Percentiles rank a stretch among this genome's conserved stretches.
Evolutionary conservation across 1,140 invertebrate genomes (phyloP).

Genomic region (Zaprionus capensis): DNA sequence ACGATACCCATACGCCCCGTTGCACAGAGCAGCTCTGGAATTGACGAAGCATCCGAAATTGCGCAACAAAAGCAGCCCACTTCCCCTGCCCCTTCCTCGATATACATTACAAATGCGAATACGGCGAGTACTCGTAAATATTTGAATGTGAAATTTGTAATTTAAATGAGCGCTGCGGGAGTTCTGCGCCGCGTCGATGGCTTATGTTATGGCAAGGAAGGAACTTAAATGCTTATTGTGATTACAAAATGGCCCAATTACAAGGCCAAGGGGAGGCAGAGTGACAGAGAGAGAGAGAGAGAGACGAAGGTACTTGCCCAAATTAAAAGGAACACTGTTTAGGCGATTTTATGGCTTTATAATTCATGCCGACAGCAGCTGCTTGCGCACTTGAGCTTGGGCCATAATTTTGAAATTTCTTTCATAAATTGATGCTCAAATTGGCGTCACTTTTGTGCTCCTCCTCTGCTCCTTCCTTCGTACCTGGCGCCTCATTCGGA

Average conservation of each 20-base stretch:
- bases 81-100: slow-evolving; percentile 13
- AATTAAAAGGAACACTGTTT: slow-evolving; percentile 36
- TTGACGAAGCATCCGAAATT: slow-evolving; percentile 28
- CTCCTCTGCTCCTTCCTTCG: slow-evolving; percentile 16
- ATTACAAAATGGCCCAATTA: slow-evolving; percentile 36
- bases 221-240: slow-evolving; percentile 45
- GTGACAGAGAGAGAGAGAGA: background rate
- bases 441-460: slow-evolving; percentile 48
- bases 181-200: background rate
- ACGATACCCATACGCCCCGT: slow-evolving; percentile 71
- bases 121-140: slow-evolving; percentile 28
- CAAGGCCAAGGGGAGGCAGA: background rate
- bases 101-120: slow-evolving; percentile 39
- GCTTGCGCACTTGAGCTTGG: slow-evolving; percentile 16
- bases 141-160: slow-evolving; percentile 62
- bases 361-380: slow-evolving; percentile 51
- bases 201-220: slow-evolving; percentile 24
- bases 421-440: slow-evolving; percentile 55
- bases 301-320: background rate
- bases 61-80: slow-evolving; percentile 33
- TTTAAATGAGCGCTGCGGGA: slow-evolving; percentile 47
- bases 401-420: slow-evolving; percentile 58
- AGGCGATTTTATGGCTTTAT: slow-evolving; percentile 61
- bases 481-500: slow-evolving; percentile 71
- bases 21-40: slow-evolving; percentile 54